Evolutionary conservation across 2,888 invertebrate genomes (phyloP).

Genomic region (Trissoscelio sp.): DNA sequence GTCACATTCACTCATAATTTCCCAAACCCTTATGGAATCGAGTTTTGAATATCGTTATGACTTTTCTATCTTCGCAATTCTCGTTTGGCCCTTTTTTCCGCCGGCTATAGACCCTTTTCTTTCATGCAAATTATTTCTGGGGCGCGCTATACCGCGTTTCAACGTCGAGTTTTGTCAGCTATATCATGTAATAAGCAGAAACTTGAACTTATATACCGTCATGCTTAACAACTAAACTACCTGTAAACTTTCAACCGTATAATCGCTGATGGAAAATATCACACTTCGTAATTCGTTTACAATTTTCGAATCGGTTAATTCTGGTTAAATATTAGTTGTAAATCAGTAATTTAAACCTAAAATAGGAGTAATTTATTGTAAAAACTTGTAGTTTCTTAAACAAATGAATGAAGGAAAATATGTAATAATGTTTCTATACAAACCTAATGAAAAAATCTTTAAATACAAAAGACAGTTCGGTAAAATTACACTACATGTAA

Average conservation of each 20-base stretch:
- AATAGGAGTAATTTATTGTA: too few relatives aligned
- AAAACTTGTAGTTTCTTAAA: too few relatives aligned
- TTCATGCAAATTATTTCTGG: background rate
- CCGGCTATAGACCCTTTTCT: background rate
- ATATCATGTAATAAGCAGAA: slow-evolving; percentile 7
- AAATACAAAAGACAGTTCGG: too few relatives aligned
- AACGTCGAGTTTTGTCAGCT: background rate
- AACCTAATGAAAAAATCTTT: too few relatives aligned
- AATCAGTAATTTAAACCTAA: too few relatives aligned
- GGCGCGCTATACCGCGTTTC: background rate
- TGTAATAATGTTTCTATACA: too few relatives aligned
- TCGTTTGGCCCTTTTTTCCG: background rate
- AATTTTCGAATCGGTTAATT: background rate
- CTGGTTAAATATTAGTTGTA: too few relatives aligned
- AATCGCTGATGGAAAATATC: background rate
- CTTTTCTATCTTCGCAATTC: slow-evolving; percentile 11
- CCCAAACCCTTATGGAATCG: slow-evolving; percentile 21
- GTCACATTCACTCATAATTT: slow-evolving; percentile 18
- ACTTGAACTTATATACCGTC: background rate
- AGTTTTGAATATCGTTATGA: slow-evolving; percentile 28
- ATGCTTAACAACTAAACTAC: too few relatives aligned
- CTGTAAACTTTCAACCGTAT: background rate
- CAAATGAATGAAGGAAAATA: too few relatives aligned
- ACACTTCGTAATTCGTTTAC: background rate
- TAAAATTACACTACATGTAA: too few relatives aligned